These are phyloP conservation scores for Ips nitidus DNA, from an alignment of 1,140 invertebrate genomes.

Conservation along the genomic window DNA sequence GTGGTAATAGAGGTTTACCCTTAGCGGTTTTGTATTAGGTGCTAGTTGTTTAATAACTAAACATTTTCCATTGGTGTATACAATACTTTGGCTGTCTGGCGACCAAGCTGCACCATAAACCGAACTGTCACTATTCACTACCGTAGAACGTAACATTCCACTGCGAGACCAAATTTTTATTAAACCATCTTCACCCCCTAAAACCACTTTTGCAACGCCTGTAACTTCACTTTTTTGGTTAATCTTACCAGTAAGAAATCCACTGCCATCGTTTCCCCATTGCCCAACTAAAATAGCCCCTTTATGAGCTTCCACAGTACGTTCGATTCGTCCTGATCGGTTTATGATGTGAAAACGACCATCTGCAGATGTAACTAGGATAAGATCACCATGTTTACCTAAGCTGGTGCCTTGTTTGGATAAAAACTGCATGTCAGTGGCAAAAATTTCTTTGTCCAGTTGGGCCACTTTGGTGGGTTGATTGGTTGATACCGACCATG, in stretches of 20 bases:
- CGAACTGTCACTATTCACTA: slow-evolving; percentile 77
- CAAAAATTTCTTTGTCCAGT: slow-evolving; percentile 80
- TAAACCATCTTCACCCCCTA: slow-evolving; percentile 93
- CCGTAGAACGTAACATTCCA: slow-evolving; percentile 90
- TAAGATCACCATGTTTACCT: slow-evolving; percentile 78
- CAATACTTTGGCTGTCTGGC: slow-evolving; percentile 78
- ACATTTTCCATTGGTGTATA: slow-evolving; percentile 81
- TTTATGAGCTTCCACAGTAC: slow-evolving; percentile 88
- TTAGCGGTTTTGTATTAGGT: slow-evolving; percentile 81
- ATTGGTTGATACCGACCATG: slow-evolving; percentile 81
- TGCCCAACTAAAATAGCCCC: slow-evolving; percentile 81
- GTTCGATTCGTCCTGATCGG: slow-evolving; percentile 88
- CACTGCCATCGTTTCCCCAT: slow-evolving; percentile 93
- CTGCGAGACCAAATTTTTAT: slow-evolving; percentile 96
- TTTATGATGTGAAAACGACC: slow-evolving; percentile 87
- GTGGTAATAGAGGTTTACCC: slow-evolving; percentile 57
- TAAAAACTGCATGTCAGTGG: slow-evolving; percentile 85
- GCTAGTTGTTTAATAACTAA: slow-evolving; percentile 89
- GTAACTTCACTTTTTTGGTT: neutral
- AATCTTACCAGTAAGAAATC: slow-evolving; percentile 76
- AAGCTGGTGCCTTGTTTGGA: slow-evolving; percentile 56
- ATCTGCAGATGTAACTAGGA: slow-evolving; percentile 88
- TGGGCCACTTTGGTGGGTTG: slow-evolving; percentile 76
- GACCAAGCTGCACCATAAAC: slow-evolving; percentile 88
- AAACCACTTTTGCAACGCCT: neutral